Base-by-base conservation (phyloP, 2,113 vertebrate genomes). In the Channa argus region DNA sequence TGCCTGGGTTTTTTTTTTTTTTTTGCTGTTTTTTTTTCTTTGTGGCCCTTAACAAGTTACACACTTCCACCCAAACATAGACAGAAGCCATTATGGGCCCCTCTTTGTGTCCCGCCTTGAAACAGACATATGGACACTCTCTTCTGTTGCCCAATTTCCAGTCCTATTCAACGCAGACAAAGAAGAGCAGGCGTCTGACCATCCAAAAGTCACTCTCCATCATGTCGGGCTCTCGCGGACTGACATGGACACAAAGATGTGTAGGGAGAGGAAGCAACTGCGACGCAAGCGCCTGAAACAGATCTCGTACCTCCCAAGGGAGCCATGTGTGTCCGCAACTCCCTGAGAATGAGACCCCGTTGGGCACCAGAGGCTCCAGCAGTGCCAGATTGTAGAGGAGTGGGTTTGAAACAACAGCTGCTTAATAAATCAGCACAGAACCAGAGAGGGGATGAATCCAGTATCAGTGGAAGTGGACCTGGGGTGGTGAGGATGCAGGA, bases 201-300 rank as follows among this genome's bases (percentile, higher is more conserved):
- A 50, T 91, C 88, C 86, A 83, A 77, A 79, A 89, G 79, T 80
- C 82, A 63, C 86, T 79, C 86, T 94, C 91, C 88, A 93, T 94
- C 92, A 93, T 83, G 89, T 75, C 67, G 78, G 65, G 53, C 75
- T 76, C 80, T 88, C 60, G n/a, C 68, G 55, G 85, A 59, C 60
- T 92, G 93, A 93, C 93, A 90, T 39, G 44, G 87, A 90, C 82
- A 93, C 93, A 94, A 94, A 91, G 82, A 84, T 38, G 58, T 37
- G 73, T 72, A 63, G 68, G 55, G 51, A 72, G 59, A 56, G 43
- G 71, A 74, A 47, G 73, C 53, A 75, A 61, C 11, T 38, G 60
- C 71, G 46, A 53, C 51, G 59, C 49, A 37, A 39, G 46, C 10
- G 5, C 82, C 63, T 75, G 73, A 75, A 90, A 91, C 53, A 24